Evolutionary conservation across 2,113 vertebrate species (phyloP), one percentile per base, ranked within the genome.

Genomic region (Misgurnus anguillicaudatus): DNA sequence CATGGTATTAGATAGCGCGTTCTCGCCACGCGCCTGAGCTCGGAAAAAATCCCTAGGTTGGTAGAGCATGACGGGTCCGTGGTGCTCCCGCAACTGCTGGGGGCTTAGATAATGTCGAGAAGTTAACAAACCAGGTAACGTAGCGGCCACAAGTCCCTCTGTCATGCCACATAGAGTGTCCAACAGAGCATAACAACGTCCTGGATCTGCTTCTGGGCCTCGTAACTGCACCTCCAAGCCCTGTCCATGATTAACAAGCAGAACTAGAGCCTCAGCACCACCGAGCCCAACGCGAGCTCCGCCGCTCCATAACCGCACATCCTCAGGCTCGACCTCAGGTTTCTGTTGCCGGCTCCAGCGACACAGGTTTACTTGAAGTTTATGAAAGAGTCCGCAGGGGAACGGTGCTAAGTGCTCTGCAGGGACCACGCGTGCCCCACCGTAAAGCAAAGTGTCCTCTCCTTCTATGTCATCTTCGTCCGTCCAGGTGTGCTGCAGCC

Each of bases 211-310:
- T 77, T 95, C 94, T 9, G 93, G 94, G 14, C 98, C 97, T 0
- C 96, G 93, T 51, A 98, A 94, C 89, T 95, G 96, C 51, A 99
- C 94, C 88, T 99, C 97, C 72, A 99, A 86, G 51, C 97, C 98
- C 89, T 99, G 98, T 77, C 97, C 98, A n/a, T 98, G 95, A 90
- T 98, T 98, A 84, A 99, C 98, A 85, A 98, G 91, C 64, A 99
- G 91, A 77, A 99, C 93, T 88, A 98, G 91, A 82, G 97, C 94
- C 90, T 99, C 97, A 3, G 91, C 92, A 9, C 93, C 94, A 0
- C 90, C 92, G 83, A 95, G 94, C 86, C 94, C 91, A 42, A 98
- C 91, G 80, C 95, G 96, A 87, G 94, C 95, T 39, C 98, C 97
- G 0, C 96, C 95, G 71, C 94, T 94, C 98, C 98, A 99, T 47